Evolutionary conservation across 2,113 vertebrate species (phyloP).

Genomic region (Rousettus leschenaultii): DNA sequence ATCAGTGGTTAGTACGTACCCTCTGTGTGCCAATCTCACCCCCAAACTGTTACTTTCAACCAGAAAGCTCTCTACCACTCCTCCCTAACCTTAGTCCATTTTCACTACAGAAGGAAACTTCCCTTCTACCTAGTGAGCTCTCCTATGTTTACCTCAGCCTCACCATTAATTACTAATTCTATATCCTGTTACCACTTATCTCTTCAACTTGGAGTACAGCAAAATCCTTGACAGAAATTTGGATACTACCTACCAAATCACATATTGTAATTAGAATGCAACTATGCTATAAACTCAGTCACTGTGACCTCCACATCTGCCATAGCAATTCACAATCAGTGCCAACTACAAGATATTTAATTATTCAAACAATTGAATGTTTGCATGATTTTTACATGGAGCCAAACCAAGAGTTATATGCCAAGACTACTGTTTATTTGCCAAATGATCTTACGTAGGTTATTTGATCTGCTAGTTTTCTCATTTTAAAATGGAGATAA

Average conservation of each 20-base stretch:
- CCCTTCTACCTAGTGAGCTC: neutral
- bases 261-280: neutral
- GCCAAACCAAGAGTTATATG: neutral
- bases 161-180: neutral
- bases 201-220: neutral
- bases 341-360: neutral
- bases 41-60: neutral
- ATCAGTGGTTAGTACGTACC: neutral
- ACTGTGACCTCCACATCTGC: neutral
- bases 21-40: neutral
- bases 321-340: neutral
- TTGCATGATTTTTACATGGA: neutral
- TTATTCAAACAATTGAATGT: conserved; percentile 7
- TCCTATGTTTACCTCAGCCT: neutral
- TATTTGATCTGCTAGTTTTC: neutral
- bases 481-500: conserved; percentile 14
- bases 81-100: neutral
- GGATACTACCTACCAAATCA: neutral
- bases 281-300: neutral
- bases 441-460: neutral
- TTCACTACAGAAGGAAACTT: neutral
- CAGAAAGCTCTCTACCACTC: neutral
- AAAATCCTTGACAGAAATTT: neutral
- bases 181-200: neutral
- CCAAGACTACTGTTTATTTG: neutral